phyloP scores from a whole-genome alignment of 1,140 invertebrate genomes.

The Drosophila nigrodunni region DNA sequence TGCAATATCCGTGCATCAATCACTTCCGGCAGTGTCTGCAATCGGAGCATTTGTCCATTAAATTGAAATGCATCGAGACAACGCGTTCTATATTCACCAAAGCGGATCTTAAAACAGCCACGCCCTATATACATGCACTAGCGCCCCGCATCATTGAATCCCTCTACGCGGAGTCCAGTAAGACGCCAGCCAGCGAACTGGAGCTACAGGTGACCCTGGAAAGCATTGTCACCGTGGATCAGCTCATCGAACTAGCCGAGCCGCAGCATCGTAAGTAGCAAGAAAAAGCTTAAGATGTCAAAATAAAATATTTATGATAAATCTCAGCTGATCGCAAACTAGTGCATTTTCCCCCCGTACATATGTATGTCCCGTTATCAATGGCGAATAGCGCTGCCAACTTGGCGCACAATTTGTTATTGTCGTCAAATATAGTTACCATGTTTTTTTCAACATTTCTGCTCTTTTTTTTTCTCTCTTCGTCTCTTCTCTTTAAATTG shows the following conservation, averaged over 20 bases:
- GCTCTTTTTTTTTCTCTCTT: constrained; percentile 65
- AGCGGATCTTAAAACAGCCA: constrained; percentile 88
- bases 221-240: constrained; percentile 89
- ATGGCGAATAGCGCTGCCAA: constrained; percentile 30
- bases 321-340: constrained; percentile 3
- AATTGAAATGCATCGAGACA: constrained; percentile 92
- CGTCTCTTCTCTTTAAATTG: constrained; percentile 69
- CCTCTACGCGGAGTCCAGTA: constrained; percentile 88
- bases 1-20: constrained; percentile 97
- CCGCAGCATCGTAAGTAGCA: constrained; percentile 90
- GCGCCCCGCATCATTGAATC: constrained; percentile 90
- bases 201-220: constrained; percentile 89
- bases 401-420: constrained; percentile 29
- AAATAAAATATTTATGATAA: neutral
- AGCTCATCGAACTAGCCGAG: constrained; percentile 90
- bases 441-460: constrained; percentile 47
- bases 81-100: constrained; percentile 91
- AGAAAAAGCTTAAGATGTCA: neutral
- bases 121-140: constrained; percentile 92
- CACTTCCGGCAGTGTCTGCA: constrained; percentile 95
- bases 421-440: constrained; percentile 28
- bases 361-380: constrained; percentile 17
- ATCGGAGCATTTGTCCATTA: constrained; percentile 87
- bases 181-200: constrained; percentile 86
- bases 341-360: constrained; percentile 26